phyloP scores from a whole-genome alignment of 30 jellyfish, hydroid and myxozoan genomes.

The Rhopilema esculentum region DNA sequence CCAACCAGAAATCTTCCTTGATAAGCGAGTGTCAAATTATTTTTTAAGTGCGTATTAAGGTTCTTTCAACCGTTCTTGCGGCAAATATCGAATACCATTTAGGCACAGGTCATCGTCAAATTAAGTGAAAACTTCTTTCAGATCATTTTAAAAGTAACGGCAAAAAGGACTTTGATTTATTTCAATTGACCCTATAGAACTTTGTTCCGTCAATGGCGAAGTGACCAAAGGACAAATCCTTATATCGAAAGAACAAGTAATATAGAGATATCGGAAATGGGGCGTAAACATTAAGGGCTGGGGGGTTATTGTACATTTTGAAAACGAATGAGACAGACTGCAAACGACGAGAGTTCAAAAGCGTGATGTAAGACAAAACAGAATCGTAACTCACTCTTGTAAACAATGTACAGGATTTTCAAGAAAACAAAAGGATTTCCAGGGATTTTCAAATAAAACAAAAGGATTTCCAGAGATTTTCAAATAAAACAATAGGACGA shows the following conservation, averaged over 20 bases:
- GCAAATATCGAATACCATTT: neutral
- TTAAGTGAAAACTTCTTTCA: neutral
- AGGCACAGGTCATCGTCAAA: neutral
- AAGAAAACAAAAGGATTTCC: too few species aligned
- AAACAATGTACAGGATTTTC: too few species aligned
- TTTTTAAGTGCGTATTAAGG: constrained; percentile 36
- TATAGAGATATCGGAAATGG: too few species aligned
- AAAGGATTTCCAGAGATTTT: too few species aligned
- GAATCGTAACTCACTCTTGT: too few species aligned
- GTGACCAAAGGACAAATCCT: neutral
- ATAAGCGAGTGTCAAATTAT: constrained; percentile 66
- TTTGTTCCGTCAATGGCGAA: neutral
- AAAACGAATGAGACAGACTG: too few species aligned
- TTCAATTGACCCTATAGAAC: neutral
- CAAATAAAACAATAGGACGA: too few species aligned
- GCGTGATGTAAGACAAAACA: too few species aligned
- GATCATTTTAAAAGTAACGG: neutral
- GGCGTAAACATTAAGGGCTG: too few species aligned
- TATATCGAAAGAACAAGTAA: neutral
- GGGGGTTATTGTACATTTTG: too few species aligned
- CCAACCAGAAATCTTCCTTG: constrained; percentile 57
- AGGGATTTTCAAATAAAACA: too few species aligned
- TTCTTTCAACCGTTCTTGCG: constrained; percentile 23
- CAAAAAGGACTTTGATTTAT: neutral
- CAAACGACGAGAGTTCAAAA: too few species aligned